Base-by-base conservation (phyloP, 2,797 vertebrate species). In the Lophius americanus region DNA sequence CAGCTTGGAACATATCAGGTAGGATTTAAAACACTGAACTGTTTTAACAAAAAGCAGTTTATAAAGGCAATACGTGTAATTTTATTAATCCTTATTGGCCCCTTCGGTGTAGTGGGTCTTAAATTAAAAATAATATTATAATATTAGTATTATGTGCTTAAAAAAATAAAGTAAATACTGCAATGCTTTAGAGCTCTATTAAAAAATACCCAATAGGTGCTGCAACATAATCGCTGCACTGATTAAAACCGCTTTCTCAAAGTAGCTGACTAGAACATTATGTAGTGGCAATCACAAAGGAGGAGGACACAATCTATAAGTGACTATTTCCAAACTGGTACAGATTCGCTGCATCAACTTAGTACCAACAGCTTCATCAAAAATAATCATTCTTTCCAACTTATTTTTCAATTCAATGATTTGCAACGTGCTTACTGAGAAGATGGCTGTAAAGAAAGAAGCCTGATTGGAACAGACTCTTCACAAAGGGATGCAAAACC, bases 401-500 rank as follows among this genome's bases (percentile, higher is more conserved):
- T 33, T 70, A 12, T 59, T 66, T 55, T 78, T 69, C 52, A 62
- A 64, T 67, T 70, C 10, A 4, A 6, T 64, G n/a, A 61, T 74
- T 62, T 74, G 35, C 51, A 48, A 23, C 23, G 23, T 5, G 1
- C 9, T 50, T 23, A 33, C 60, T 48, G 35, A 66, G 68, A 9
- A 44, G 49, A 67, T 32, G 44, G 9, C 44, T 57, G 68, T 72
- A 53, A 55, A 70, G 37, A 75, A 71, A 71, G 51, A 37, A 51
- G 13, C 47, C n/a, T 55, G 64, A 75, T 51, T 68, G 51, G 42
- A 83, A 78, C 48, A 6, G 76, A 73, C 62, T 51, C 51, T 73
- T 77, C 38, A 81, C 64, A 80, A 74, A 82, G 48, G 60, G 9
- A 82, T 66, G 60, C 14, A 56, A 80, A 71, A 63, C 36, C 76